phyloP scores from a whole-genome alignment of 2,888 invertebrate genomes.

The Luperina testacea region DNA sequence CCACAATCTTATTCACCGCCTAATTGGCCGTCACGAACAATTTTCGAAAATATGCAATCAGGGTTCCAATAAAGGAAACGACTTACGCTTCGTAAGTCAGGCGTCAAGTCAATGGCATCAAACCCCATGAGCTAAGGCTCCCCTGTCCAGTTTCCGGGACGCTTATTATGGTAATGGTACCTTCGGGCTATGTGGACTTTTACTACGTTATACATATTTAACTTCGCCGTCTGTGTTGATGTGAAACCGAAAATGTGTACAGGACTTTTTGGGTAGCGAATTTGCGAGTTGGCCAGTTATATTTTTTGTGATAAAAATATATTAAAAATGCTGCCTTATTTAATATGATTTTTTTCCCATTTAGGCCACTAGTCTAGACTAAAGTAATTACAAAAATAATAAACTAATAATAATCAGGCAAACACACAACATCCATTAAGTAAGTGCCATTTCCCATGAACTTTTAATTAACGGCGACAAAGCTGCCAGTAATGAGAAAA shows the following conservation, averaged over 20 bases:
- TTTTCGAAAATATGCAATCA: slow-evolving; percentile 60
- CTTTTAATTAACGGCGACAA: slow-evolving; percentile 52
- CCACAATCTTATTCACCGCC: slow-evolving; percentile 13
- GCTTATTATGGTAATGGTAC: slow-evolving; percentile 66
- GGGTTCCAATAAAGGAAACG: slow-evolving; percentile 59
- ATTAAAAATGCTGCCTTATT: not conserved
- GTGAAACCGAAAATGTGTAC: slow-evolving; percentile 28
- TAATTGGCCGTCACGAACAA: slow-evolving; percentile 44
- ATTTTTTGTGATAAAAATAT: not conserved
- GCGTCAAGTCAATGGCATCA: slow-evolving; percentile 63
- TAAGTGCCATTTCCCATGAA: slow-evolving; percentile 42
- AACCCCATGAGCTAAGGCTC: slow-evolving; percentile 48
- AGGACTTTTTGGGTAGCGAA: not conserved
- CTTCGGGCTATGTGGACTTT: slow-evolving; percentile 57
- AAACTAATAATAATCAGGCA: slow-evolving; percentile 30
- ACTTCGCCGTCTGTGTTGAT: slow-evolving; percentile 48
- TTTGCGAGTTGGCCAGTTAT: not conserved
- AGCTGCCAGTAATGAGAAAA: slow-evolving; percentile 38
- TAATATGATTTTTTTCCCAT: not conserved
- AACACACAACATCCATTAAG: slow-evolving; percentile 43
- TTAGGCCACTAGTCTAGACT: not conserved
- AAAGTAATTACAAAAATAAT: slow-evolving; percentile 15
- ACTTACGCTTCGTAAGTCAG: slow-evolving; percentile 62
- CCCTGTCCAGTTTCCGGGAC: slow-evolving; percentile 62
- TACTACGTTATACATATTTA: slow-evolving; percentile 56